Base-by-base conservation (phyloP, 2,113 vertebrate genomes). In the Passer domesticus region DNA sequence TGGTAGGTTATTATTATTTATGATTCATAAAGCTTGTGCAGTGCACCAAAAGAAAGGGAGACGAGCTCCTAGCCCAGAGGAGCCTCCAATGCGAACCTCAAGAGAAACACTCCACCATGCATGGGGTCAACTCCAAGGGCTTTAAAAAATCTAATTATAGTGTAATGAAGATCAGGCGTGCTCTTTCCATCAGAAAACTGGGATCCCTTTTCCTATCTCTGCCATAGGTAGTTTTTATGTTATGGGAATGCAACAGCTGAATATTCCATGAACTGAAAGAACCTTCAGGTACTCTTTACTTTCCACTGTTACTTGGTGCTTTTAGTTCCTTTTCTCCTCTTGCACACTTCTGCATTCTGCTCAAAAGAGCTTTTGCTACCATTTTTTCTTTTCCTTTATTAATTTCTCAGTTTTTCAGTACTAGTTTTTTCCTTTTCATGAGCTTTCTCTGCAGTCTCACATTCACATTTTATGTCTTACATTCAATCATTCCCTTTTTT, bases 1-100 rank as follows among this genome's bases (percentile, higher is more conserved):
- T 70, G 46, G 84, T 92, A 64, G 37, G 84, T 96, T 95, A 91
- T 94, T 94, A 93, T 81, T 95, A 92, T 94, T 95, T 94, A 89
- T 83, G 92, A 96, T 92, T 94, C 91, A 80, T 60, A 92, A 77
- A 76, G 69, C 60, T 86, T 53, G 53, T 86, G 88, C 90, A 95
- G 88, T 90, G 89, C 86, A 93, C 76, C 93, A 88, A 92, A 92
- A 89, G 66, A 86, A 84, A 87, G 28, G 52, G 55, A 90, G 43
- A 59, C 0, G 0, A 81, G 82, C 6, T 90, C 41, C 41, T 41
- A 60, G 53, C 69, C 75, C 85, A 86, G 72, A 94, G 62, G 25
- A 94, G 33, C 53, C 81, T 94, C 79, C 73, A 82, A 9, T 16
- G 7, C 2, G 1, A 89, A 91, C 33, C 50, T 49, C 4, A 10